A percentile compares a stretch with the other conserved stretches of the same genome.
Evolutionary conservation across 2,113 vertebrate genomes (phyloP).

Genomic region (Protomyctophum bolini): DNA sequence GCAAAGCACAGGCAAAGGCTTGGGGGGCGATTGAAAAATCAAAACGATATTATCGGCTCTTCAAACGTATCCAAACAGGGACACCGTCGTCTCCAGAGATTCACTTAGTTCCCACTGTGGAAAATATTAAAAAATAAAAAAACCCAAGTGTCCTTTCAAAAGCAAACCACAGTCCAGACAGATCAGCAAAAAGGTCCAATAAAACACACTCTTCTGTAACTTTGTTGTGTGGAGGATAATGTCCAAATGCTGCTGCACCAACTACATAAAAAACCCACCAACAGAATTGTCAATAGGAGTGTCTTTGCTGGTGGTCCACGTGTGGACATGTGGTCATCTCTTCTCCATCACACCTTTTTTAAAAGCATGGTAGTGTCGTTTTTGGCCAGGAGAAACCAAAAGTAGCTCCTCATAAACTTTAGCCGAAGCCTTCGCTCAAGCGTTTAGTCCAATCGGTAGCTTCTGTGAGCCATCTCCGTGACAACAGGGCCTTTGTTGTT

Average conservation of each 20-base stretch:
- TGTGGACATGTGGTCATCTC: constrained; percentile 5
- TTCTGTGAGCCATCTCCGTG: constrained; percentile 72
- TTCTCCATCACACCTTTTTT: neutral
- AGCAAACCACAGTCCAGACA: constrained; percentile 22
- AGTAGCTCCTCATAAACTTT: constrained; percentile 11
- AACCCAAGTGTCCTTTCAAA: constrained; percentile 40
- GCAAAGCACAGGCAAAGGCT: neutral
- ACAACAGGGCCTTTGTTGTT: constrained; percentile 60
- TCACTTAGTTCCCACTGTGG: neutral
- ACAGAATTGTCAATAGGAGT: constrained; percentile 4
- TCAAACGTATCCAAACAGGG: constrained; percentile 24
- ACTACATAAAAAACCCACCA: neutral
- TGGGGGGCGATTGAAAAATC: constrained; percentile 1
- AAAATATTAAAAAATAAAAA: constrained; percentile 7
- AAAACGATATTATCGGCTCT: constrained; percentile 8
- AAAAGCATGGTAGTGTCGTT: neutral
- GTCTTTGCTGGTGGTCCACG: constrained; percentile 9
- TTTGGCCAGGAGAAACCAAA: constrained; percentile 11
- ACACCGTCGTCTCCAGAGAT: neutral
- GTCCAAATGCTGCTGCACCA: constrained; percentile 6
- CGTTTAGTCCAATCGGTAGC: constrained; percentile 61
- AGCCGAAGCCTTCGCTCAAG: constrained; percentile 53
- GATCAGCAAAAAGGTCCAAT: constrained; percentile 11
- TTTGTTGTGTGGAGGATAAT: constrained; percentile 5
- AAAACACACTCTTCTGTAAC: constrained; percentile 13